These are phyloP conservation scores for Parauchenoglanis punctatus DNA, from an alignment of 2,797 vertebrate genomes.

Conservation along the genomic window DNA sequence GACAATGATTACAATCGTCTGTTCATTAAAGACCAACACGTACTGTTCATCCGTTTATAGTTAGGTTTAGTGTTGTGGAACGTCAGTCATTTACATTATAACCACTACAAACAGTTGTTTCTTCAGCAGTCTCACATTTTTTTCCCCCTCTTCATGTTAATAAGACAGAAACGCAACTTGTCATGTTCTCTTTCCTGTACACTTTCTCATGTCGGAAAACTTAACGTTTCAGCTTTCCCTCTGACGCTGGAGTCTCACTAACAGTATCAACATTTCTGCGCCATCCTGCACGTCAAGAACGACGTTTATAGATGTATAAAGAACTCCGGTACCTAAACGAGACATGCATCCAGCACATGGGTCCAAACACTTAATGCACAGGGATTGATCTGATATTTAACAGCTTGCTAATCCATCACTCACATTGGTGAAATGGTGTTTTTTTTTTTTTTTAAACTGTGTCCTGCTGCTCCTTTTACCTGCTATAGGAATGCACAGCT, in stretches of 20 bases:
- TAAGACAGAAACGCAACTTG: neutral
- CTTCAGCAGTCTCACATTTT: neutral
- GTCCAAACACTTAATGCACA: neutral
- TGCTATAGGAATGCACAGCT: conserved; percentile 40
- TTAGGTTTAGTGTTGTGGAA: neutral
- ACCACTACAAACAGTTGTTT: neutral
- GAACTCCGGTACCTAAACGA: too few species aligned
- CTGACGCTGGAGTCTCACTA: neutral
- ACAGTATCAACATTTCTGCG: neutral
- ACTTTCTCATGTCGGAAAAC: neutral
- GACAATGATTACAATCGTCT: neutral
- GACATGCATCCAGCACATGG: neutral
- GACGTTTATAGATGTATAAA: neutral
- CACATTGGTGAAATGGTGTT: neutral
- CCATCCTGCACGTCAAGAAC: neutral
- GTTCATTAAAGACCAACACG: neutral
- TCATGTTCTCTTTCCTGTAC: neutral
- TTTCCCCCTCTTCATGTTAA: neutral
- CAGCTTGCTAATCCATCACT: neutral
- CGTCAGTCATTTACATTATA: neutral
- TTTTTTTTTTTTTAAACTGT: neutral
- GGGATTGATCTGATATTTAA: neutral
- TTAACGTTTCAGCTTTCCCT: neutral
- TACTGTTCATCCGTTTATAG: neutral
- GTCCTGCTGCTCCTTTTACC: conserved; percentile 21